These are phyloP conservation scores for Agelas oroides DNA, from an alignment of 37 sponge, comb jelly and placozoan species.

Conservation along the genomic window DNA sequence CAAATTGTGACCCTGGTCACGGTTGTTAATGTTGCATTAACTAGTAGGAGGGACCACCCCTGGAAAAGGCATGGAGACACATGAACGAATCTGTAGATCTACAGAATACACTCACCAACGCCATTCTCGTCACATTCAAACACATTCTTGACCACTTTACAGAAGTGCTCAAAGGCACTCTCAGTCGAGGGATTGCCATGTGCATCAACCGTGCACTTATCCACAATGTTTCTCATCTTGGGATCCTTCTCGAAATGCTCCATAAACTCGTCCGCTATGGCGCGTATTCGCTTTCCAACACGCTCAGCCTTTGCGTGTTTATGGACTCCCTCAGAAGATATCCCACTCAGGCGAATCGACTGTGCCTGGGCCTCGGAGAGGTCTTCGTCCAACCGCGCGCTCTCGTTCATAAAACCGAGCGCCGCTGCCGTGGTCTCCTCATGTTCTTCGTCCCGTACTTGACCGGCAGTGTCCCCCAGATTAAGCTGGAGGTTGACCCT, in stretches of 20 bases:
- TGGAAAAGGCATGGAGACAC: too few species aligned
- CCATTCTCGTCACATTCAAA: slow-evolving; percentile 79
- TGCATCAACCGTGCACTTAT: not conserved
- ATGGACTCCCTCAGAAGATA: too few species aligned
- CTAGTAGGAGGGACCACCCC: too few species aligned
- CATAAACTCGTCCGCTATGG: slow-evolving; percentile 33
- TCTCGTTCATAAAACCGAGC: slow-evolving; percentile 27
- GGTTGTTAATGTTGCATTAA: too few species aligned
- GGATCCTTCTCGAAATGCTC: not conserved
- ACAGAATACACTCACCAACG: too few species aligned
- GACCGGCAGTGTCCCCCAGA: not conserved
- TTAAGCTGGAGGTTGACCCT: too few species aligned
- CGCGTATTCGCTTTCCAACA: slow-evolving; percentile 14
- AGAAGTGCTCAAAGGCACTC: slow-evolving; percentile 12
- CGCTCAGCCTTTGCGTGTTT: not conserved
- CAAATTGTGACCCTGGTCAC: too few species aligned
- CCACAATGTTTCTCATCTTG: not conserved
- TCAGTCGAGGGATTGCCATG: slow-evolving; percentile 2
- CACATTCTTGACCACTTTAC: slow-evolving; percentile 50
- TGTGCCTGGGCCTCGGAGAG: not conserved
- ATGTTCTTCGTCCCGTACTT: not conserved
- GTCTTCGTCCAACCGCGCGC: not conserved
- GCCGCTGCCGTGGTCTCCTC: slow-evolving; percentile 3
- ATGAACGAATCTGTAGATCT: too few species aligned
- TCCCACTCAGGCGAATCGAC: too few species aligned